Conservation (phyloP, 2,888 invertebrate genomes). For the Stratiomys singularior region DNA sequence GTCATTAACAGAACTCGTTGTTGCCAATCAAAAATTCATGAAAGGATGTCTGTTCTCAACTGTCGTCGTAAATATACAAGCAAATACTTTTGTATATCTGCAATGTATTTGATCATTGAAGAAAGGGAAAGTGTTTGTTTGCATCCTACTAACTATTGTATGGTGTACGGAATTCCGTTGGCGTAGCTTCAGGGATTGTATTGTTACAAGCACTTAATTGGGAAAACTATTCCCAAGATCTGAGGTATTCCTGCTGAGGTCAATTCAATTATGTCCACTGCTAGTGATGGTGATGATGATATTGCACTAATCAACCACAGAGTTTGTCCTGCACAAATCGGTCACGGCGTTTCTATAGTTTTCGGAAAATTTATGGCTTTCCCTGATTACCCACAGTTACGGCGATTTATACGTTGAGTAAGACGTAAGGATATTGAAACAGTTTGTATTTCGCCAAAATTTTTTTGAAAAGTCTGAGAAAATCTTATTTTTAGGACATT, state of each 20-base stretch:
- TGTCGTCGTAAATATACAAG: no score
- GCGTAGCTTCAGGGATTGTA: background rate
- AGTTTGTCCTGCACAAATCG: background rate
- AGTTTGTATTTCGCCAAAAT: no score
- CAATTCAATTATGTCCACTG: slow-evolving; percentile 30
- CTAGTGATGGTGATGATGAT: slow-evolving; percentile 24
- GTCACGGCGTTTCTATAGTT: background rate
- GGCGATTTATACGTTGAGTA: no score
- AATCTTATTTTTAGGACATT: no score
- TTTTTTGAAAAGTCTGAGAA: no score
- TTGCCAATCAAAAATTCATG: slow-evolving; percentile 3
- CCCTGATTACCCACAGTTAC: background rate
- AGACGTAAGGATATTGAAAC: no score
- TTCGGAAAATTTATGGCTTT: background rate
- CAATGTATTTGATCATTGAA: background rate
- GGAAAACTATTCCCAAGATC: slow-evolving; percentile 30
- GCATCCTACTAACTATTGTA: background rate
- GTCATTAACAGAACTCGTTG: background rate
- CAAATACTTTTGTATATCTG: no score
- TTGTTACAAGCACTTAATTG: slow-evolving; percentile 16
- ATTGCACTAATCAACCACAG: slow-evolving; percentile 32
- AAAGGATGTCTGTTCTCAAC: background rate
- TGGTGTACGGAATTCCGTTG: background rate
- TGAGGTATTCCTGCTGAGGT: slow-evolving; percentile 13
- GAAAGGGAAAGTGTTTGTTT: background rate